These are phyloP conservation scores for Parnassius mnemosyne DNA, from an alignment of 2,888 invertebrate genomes.

Conservation along the genomic window DNA sequence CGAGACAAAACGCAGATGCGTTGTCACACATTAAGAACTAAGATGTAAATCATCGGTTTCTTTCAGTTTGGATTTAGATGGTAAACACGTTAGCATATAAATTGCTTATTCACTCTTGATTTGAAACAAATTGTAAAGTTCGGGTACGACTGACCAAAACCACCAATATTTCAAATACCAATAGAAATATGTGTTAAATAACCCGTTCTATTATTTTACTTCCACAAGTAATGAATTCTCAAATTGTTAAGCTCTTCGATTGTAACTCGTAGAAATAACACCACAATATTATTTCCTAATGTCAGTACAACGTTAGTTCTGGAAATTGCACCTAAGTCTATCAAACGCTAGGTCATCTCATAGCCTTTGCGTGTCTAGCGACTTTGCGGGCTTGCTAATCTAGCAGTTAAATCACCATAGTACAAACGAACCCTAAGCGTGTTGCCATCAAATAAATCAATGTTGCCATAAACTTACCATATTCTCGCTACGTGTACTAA, in stretches of 20 bases:
- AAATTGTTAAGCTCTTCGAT: not conserved
- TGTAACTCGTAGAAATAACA: not conserved
- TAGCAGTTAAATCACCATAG: constrained; percentile 23
- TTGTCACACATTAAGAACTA: too few species aligned
- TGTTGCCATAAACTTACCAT: constrained; percentile 25
- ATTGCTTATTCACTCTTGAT: too few species aligned
- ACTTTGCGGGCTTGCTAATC: constrained; percentile 19
- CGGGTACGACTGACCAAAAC: too few species aligned
- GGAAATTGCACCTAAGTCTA: constrained; percentile 18
- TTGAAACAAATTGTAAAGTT: too few species aligned
- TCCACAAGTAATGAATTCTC: too few species aligned
- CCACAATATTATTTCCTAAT: constrained; percentile 11
- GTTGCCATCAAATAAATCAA: constrained; percentile 27
- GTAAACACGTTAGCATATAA: too few species aligned
- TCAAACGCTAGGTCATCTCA: constrained; percentile 25
- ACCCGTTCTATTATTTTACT: too few species aligned
- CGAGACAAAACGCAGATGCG: too few species aligned
- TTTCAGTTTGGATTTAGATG: too few species aligned
- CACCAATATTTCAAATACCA: too few species aligned
- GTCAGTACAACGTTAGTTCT: constrained; percentile 11
- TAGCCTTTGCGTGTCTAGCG: constrained; percentile 23
- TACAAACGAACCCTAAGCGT: constrained; percentile 24
- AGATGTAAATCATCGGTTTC: too few species aligned
- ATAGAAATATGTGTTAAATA: too few species aligned
- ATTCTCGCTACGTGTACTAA: constrained; percentile 17